phyloP scores from a whole-genome alignment of 2,113 vertebrate species.

The Hucho hucho region DNA sequence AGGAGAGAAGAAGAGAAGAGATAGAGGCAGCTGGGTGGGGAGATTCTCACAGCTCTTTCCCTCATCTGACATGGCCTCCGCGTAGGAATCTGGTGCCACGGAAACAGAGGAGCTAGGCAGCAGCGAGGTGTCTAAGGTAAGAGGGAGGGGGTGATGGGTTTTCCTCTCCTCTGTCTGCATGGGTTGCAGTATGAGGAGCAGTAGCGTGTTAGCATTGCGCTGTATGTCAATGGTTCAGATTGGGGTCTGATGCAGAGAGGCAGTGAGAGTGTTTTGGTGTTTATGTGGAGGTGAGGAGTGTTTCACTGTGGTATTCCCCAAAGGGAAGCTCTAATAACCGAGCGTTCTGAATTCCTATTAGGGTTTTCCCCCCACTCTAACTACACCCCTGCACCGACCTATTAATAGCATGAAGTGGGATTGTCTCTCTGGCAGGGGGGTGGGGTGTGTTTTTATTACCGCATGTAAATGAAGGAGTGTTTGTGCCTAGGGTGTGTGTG shows the following conservation, averaged over 20 bases:
- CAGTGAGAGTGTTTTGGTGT: slow-evolving; percentile 12
- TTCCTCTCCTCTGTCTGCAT: slow-evolving; percentile 5
- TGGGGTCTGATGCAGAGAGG: background rate
- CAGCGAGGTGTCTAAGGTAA: slow-evolving; percentile 53
- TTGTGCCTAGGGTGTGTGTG: slow-evolving; percentile 3
- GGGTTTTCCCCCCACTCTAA: slow-evolving; percentile 21
- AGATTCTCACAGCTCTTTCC: slow-evolving; percentile 36
- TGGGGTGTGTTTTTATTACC: slow-evolving; percentile 5
- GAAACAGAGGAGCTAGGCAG: slow-evolving; percentile 50
- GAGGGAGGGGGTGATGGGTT: slow-evolving; percentile 14
- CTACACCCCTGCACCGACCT: slow-evolving; percentile 19
- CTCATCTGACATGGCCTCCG: slow-evolving; percentile 60
- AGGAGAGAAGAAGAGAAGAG: slow-evolving; percentile 10
- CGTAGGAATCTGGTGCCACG: slow-evolving; percentile 64
- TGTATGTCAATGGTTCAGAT: slow-evolving; percentile 6
- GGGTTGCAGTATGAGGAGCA: slow-evolving; percentile 15
- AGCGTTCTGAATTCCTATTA: slow-evolving; percentile 54
- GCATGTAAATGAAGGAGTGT: background rate
- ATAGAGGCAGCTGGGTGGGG: slow-evolving; percentile 9
- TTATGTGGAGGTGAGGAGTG: slow-evolving; percentile 20
- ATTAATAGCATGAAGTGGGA: slow-evolving; percentile 36
- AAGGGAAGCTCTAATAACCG: slow-evolving; percentile 59
- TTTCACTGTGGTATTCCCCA: slow-evolving; percentile 64
- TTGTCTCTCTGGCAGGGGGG: slow-evolving; percentile 21
- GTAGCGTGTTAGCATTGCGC: slow-evolving; percentile 13